Evolutionary conservation across 2,113 vertebrate species (phyloP).

Genomic region (Dendropsophus ebraccatus): DNA sequence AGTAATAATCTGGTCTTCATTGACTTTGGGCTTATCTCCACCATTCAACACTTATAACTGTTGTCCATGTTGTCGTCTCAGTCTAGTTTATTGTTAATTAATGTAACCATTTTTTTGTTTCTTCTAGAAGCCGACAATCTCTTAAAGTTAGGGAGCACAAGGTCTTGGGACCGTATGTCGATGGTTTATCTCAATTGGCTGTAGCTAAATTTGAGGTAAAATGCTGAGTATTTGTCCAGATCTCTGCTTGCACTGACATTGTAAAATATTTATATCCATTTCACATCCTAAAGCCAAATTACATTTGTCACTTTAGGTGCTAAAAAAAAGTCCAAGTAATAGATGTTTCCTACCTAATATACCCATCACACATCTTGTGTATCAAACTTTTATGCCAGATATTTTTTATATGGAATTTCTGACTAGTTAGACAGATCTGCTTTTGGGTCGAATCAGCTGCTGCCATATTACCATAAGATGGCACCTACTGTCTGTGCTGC

Average conservation of each 20-base stretch:
- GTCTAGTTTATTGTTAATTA: too few relatives aligned
- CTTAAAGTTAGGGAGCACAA: constrained; percentile 97
- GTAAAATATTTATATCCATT: too few relatives aligned
- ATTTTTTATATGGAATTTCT: not conserved
- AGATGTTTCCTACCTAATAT: not conserved
- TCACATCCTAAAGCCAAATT: too few relatives aligned
- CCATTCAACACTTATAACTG: too few relatives aligned
- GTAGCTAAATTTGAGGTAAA: constrained; percentile 93
- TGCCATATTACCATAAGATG: not conserved
- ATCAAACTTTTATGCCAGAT: too few relatives aligned
- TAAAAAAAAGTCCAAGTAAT: not conserved
- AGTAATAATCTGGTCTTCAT: too few relatives aligned
- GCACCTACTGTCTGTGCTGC: not conserved
- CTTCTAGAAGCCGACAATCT: constrained; percentile 86
- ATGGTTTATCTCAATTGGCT: constrained; percentile 94
- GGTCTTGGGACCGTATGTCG: constrained; percentile 94
- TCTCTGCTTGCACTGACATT: not conserved
- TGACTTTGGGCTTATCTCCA: too few relatives aligned
- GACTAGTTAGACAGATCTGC: not conserved
- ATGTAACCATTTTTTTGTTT: constrained; percentile 30
- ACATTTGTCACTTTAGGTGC: not conserved
- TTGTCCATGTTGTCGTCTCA: too few relatives aligned
- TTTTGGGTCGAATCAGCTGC: not conserved
- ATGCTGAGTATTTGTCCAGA: not conserved
- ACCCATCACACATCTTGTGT: not conserved